Evolutionary conservation across 2,797 vertebrate genomes (phyloP).

Genomic region (Antennarius maculatus): DNA sequence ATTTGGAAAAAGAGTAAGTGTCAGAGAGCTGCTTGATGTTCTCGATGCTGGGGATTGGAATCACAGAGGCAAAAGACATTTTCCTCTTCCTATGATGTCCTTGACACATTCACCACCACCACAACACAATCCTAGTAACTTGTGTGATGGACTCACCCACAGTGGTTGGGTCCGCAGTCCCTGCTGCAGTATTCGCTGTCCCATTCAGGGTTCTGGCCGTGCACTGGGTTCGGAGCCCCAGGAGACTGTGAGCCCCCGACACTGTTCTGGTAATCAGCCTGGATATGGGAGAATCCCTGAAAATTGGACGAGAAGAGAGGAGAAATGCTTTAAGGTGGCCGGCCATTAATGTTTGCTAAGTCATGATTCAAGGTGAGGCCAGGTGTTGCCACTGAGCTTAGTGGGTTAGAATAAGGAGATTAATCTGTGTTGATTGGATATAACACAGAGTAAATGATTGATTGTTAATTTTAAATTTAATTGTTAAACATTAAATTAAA

Average conservation of each 20-base stretch:
- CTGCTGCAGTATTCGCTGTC: conserved; percentile 94
- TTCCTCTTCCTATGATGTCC: not conserved
- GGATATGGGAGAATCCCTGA: conserved; percentile 95
- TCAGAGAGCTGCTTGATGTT: conserved; percentile 52
- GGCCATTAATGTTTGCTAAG: conserved; percentile 37
- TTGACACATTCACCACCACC: not conserved
- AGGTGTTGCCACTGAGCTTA: conserved; percentile 22
- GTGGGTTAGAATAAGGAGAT: not conserved
- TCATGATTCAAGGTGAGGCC: conserved; percentile 19
- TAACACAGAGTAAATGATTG: conserved; percentile 10
- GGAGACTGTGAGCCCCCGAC: conserved; percentile 92
- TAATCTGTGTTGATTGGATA: conserved; percentile 23
- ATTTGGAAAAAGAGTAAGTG: conserved; percentile 68
- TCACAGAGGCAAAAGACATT: conserved; percentile 16
- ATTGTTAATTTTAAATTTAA: no score
- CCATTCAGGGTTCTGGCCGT: conserved; percentile 91
- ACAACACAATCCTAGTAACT: not conserved
- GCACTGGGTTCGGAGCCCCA: conserved; percentile 88
- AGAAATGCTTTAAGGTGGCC: conserved; percentile 9
- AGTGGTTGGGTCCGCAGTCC: conserved; percentile 95
- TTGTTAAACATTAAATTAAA: no score
- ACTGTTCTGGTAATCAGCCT: conserved; percentile 92
- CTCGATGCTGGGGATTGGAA: conserved; percentile 23
- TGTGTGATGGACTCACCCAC: conserved; percentile 83
- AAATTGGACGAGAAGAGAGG: not conserved